Conservation (phyloP, 2,888 invertebrate species). For the Galerucella pusilla region DNA sequence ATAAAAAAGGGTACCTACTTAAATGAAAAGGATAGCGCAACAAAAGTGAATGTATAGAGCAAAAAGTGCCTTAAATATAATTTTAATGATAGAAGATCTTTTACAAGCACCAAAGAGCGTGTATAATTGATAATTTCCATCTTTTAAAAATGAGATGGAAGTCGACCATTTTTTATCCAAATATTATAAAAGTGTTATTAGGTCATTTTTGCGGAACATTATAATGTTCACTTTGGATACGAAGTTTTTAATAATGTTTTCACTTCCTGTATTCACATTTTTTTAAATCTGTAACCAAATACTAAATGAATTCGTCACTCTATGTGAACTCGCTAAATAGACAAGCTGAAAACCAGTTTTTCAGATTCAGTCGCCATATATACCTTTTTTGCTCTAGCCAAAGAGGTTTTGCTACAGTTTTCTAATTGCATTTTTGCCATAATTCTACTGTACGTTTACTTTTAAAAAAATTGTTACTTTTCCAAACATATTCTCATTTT, state of each 20-base stretch:
- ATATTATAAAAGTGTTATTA: not conserved
- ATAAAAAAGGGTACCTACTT: not conserved
- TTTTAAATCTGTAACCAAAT: too few relatives aligned
- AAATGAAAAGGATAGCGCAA: not conserved
- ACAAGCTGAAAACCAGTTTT: too few relatives aligned
- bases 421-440: too few relatives aligned
- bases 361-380: too few relatives aligned
- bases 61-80: not conserved
- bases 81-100: not conserved
- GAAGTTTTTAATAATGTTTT: not conserved
- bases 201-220: not conserved
- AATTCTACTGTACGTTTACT: too few relatives aligned
- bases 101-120: constrained; percentile 1
- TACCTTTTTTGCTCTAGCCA: too few relatives aligned
- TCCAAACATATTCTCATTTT: too few relatives aligned
- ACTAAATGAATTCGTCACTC: too few relatives aligned
- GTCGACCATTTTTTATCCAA: not conserved
- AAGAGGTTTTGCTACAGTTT: too few relatives aligned
- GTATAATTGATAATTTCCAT: constrained; percentile 11
- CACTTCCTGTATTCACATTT: not conserved
- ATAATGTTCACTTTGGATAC: not conserved
- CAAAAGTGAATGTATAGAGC: not conserved
- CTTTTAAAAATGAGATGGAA: not conserved
- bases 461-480: too few relatives aligned
- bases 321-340: too few relatives aligned